Evolutionary conservation across 2,888 invertebrate genomes (phyloP), one percentile per base, ranked within the genome.

Genomic region (Napeogenes inachia): DNA sequence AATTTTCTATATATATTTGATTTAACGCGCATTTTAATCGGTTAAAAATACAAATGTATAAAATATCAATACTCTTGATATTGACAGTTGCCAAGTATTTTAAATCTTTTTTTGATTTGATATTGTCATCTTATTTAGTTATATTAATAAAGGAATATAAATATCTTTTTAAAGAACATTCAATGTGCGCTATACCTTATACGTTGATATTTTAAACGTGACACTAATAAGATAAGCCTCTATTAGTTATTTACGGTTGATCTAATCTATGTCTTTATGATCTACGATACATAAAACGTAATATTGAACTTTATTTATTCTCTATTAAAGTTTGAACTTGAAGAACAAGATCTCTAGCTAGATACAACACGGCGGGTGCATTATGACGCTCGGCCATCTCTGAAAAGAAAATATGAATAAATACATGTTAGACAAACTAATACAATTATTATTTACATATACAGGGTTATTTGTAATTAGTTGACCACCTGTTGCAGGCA

Each of bases 301-400:
- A 57, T 61, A 61, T 64, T 60, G 56, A 61, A 54, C 46, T 62
- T 92, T 93, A 96, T 91, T 97, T 97, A 87, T 97, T 97, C 85
- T 97, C 97, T 68, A 98, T 97, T 65, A 98, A 91, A 73, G 96
- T 95, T 88, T 98, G 98, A 69, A 98, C 92, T 88, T 97, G 96
- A 64, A 95, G 91, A 8, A 98, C 97, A 67, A 98, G 91, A 74
- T 96, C 96, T 72, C 98, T 92, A 0, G 98, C 96, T 67, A 98
- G 91, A 68, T 94, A 93, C 62, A 99, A 85, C 46, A 98, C 94
- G 2, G 95, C 93, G 69, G 93, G 92, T 3, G 96, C 96, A 79
- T 98, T 95, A 84, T 99, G 98, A 67, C 96, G 92, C 81, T 99
- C 98, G 0, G 98, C 98, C 98, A 98, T 98, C 94, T 98, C 98